phyloP scores from a whole-genome alignment of 1,140 invertebrate genomes.

The Listronotus oregonensis region DNA sequence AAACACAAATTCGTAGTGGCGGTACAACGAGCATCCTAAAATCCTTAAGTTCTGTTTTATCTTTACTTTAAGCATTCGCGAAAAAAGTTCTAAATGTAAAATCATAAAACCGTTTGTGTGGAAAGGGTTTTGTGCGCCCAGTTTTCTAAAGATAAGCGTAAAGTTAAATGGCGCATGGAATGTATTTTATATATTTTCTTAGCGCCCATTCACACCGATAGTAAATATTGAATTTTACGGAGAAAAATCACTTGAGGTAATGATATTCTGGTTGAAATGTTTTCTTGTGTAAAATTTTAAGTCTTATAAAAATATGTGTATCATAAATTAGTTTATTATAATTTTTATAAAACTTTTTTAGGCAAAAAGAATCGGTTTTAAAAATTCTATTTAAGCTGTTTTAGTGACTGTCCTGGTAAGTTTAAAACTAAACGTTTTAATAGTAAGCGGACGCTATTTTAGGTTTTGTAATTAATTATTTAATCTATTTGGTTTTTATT shows the following conservation, averaged over 20 bases:
- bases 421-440: too few species aligned
- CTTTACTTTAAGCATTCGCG: constrained; percentile 2
- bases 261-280: neutral
- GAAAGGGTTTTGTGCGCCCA: constrained; percentile 33
- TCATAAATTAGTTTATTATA: too few species aligned
- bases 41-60: neutral
- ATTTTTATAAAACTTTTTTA: too few species aligned
- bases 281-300: constrained; percentile 9
- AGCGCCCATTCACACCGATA: constrained; percentile 13
- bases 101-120: constrained; percentile 35
- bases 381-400: too few species aligned
- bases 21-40: too few species aligned
- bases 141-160: constrained; percentile 37
- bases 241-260: constrained; percentile 13
- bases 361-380: too few species aligned
- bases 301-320: neutral
- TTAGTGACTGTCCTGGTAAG: too few species aligned
- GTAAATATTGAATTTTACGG: constrained; percentile 28
- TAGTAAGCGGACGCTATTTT: too few species aligned
- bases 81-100: constrained; percentile 24
- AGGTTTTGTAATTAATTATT: too few species aligned
- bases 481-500: too few species aligned
- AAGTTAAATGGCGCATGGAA: constrained; percentile 40
- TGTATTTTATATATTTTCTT: constrained; percentile 37
- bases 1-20: too few species aligned